Evolutionary conservation across 2,888 invertebrate genomes (phyloP).

Genomic region (Synergus gifuensis): DNA sequence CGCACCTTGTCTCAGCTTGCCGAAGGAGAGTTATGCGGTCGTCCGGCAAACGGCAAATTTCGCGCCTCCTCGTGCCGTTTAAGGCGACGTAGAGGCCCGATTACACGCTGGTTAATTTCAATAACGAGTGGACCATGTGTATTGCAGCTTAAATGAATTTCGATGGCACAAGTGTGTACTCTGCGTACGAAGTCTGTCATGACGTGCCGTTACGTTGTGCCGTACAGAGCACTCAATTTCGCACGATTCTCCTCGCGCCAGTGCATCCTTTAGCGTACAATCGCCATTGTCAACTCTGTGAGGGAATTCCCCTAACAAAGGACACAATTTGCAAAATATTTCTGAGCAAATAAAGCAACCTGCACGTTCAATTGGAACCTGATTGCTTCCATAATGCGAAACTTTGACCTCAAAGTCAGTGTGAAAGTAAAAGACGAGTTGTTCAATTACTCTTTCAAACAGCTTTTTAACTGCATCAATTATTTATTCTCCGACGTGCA

Average conservation of each 20-base stretch:
- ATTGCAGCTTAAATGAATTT: slow-evolving; percentile 59
- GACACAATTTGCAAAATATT: slow-evolving; percentile 31
- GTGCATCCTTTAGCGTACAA: slow-evolving; percentile 40
- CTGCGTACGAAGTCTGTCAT: slow-evolving; percentile 24
- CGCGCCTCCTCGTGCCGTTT: slow-evolving; percentile 66
- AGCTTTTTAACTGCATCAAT: slow-evolving; percentile 29
- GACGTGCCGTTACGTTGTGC: slow-evolving; percentile 41
- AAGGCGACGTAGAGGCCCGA: slow-evolving; percentile 64
- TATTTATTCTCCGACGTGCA: slow-evolving; percentile 15
- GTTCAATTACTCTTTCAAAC: slow-evolving; percentile 31
- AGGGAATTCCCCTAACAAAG: slow-evolving; percentile 26
- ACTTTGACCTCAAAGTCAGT: slow-evolving; percentile 21
- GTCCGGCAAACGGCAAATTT: slow-evolving; percentile 67
- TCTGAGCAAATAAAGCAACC: slow-evolving; percentile 32
- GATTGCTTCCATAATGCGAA: slow-evolving; percentile 27
- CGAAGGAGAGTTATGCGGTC: slow-evolving; percentile 56
- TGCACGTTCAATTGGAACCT: slow-evolving; percentile 26
- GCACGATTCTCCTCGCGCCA: slow-evolving; percentile 49
- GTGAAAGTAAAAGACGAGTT: slow-evolving; percentile 11
- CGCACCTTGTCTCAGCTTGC: slow-evolving; percentile 63
- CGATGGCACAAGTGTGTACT: slow-evolving; percentile 44
- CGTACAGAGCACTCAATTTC: slow-evolving; percentile 50
- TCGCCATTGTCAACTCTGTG: slow-evolving; percentile 28
- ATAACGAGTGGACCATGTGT: slow-evolving; percentile 59
- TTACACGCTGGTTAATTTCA: slow-evolving; percentile 72